These are phyloP conservation scores for Chesias legatella DNA, from an alignment of 2,888 invertebrate species.

Conservation along the genomic window DNA sequence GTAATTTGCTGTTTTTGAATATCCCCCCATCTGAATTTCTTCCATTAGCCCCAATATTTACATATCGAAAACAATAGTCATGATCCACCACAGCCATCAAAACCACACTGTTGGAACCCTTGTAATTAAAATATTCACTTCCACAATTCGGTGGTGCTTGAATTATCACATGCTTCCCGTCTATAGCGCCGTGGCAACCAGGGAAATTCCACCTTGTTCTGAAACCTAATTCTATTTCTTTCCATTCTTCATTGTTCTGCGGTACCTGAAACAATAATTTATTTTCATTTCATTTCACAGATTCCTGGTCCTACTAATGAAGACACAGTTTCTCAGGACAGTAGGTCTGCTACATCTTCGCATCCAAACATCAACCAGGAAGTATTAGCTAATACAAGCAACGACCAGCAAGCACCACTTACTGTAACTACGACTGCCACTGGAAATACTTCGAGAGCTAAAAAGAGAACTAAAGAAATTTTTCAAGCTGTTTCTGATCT, in stretches of 20 bases:
- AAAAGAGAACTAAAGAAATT: too few relatives aligned
- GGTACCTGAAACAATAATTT: slow-evolving; percentile 13
- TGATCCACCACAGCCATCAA: slow-evolving; percentile 20
- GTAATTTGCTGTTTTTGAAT: slow-evolving; percentile 1
- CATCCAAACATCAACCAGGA: too few relatives aligned
- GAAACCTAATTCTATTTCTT: slow-evolving; percentile 15
- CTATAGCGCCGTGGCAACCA: slow-evolving; percentile 10
- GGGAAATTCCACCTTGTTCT: slow-evolving; percentile 19
- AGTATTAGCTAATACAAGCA: too few relatives aligned
- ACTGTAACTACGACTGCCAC: too few relatives aligned
- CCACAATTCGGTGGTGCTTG: slow-evolving; percentile 16
- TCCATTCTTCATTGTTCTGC: slow-evolving; percentile 7
- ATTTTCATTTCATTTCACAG: too few relatives aligned
- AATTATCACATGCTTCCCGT: slow-evolving; percentile 16
- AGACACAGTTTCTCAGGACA: too few relatives aligned
- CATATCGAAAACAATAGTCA: slow-evolving; percentile 17
- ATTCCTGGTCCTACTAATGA: too few relatives aligned
- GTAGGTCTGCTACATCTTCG: too few relatives aligned
- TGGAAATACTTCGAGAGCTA: too few relatives aligned
- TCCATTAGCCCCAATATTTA: slow-evolving; percentile 19
- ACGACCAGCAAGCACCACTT: too few relatives aligned
- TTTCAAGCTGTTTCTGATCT: slow-evolving; percentile 4
- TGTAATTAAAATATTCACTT: slow-evolving; percentile 20
- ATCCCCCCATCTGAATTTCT: slow-evolving; percentile 10
- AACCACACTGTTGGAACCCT: slow-evolving; percentile 16